Conservation (phyloP, 2,888 invertebrate species). For the Acronicta psi region DNA sequence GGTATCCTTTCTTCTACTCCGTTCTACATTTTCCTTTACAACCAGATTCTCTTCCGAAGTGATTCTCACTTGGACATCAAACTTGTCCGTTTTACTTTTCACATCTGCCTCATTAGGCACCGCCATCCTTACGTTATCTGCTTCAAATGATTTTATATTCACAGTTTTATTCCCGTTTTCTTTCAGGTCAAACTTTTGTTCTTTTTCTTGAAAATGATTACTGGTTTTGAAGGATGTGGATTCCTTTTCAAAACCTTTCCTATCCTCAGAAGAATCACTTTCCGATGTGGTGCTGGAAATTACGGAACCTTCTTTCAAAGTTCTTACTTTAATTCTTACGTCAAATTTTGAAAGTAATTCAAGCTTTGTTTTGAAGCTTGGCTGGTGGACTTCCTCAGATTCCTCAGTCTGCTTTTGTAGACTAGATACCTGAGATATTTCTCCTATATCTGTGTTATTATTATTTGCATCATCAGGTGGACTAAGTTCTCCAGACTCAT, state of each 20-base stretch:
- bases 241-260: constrained; percentile 56
- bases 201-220: constrained; percentile 70
- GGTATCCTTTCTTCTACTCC: constrained; percentile 76
- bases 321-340: constrained; percentile 86
- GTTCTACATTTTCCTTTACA: constrained; percentile 77
- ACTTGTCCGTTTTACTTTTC: constrained; percentile 81
- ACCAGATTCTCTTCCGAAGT: constrained; percentile 85
- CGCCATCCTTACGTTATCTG: constrained; percentile 83
- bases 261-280: constrained; percentile 71
- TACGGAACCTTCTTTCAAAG: constrained; percentile 79
- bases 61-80: constrained; percentile 85
- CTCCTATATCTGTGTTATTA: constrained; percentile 62
- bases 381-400: constrained; percentile 56
- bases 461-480: constrained; percentile 60
- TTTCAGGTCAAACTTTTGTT: constrained; percentile 54
- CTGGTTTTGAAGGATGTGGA: constrained; percentile 57
- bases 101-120: constrained; percentile 83
- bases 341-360: constrained; percentile 87
- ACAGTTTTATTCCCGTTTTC: constrained; percentile 59
- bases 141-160: constrained; percentile 72
- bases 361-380: constrained; percentile 82
- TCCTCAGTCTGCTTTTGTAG: constrained; percentile 60
- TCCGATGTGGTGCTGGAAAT: constrained; percentile 80
- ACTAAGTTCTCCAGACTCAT: constrained; percentile 61
- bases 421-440: constrained; percentile 67